Percentiles rank a stretch among this genome's conserved stretches.
Conservation (phyloP, 2,888 invertebrate species). For the Clepsis dumicolana region DNA sequence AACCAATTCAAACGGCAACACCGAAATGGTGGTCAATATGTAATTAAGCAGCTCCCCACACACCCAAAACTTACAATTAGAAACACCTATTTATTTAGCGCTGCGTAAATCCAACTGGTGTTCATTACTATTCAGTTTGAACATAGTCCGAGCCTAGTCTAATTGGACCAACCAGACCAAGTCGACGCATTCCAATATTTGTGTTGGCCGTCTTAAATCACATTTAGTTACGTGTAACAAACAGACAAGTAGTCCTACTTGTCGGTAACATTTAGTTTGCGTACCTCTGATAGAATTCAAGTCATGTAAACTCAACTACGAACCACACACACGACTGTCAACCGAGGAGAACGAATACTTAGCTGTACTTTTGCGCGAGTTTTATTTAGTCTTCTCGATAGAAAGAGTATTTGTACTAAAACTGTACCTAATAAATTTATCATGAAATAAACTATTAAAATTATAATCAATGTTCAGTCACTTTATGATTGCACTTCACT, state of each 20-base stretch:
- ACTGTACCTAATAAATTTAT: neutral
- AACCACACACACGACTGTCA: slow-evolving; percentile 58
- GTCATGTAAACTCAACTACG: slow-evolving; percentile 63
- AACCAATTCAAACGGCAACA: neutral
- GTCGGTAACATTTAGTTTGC: slow-evolving; percentile 77
- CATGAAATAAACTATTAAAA: too few species aligned
- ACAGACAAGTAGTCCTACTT: slow-evolving; percentile 72
- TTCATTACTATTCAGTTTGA: slow-evolving; percentile 71
- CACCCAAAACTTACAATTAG: slow-evolving; percentile 41
- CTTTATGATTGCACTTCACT: too few species aligned
- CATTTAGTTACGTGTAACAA: slow-evolving; percentile 78
- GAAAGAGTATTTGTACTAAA: too few species aligned
- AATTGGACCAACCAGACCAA: slow-evolving; percentile 70
- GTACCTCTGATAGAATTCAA: slow-evolving; percentile 76
- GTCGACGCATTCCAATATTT: slow-evolving; percentile 80
- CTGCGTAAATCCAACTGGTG: slow-evolving; percentile 50
- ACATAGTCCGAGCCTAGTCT: slow-evolving; percentile 68
- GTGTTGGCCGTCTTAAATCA: slow-evolving; percentile 81
- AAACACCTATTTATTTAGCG: slow-evolving; percentile 39
- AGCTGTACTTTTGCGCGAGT: slow-evolving; percentile 9
- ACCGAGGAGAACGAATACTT: slow-evolving; percentile 19
- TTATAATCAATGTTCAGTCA: too few species aligned
- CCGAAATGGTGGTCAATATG: slow-evolving; percentile 14
- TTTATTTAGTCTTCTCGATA: neutral
- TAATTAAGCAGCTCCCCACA: slow-evolving; percentile 31